Evolutionary conservation across 1,140 invertebrate genomes (phyloP), one percentile per base, ranked within the genome.

Genomic region (Tetragonula clypearis): DNA sequence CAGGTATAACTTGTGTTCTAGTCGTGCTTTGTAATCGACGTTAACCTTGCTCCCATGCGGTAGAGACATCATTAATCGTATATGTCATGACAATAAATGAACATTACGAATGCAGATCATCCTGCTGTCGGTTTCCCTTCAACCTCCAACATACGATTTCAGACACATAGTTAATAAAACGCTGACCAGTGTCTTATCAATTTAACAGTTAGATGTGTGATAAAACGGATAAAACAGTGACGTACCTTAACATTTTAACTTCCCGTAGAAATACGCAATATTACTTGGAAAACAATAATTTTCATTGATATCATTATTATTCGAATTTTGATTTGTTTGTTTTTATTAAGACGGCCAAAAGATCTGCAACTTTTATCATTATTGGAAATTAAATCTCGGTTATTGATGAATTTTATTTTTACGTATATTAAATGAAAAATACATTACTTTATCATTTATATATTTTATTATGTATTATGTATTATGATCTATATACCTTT

Each of bases 1-100:
- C 94, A 97, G 92, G 91, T 97, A 97, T 66, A 97, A 93, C 93
- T 97, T 97, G 90, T 96, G 96, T 88, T 97, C 96, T n/a, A 97
- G 91, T 86, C 95, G 95, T n/a, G 96, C 95, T 94, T 96, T 96
- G 84, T 95, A 95, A 85, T 97, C 96, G 79, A 95, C 91, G 90
- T 95, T 95, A 91, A 90, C 91, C 87, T 93, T 94, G 87, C 90
- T 94, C 86, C 88, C 91, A 86, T 92, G 88, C 76, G 88, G 86
- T 87, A 93, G 90, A 91, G 93, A 93, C 94, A 95, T 95, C 86
- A 92, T 93, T 88, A 82, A 71, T 85, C 89, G 82, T 86, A 83
- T 85, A 82, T 90, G 92, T 94, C 93, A 94, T 93, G 93, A 92
- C 93, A 94, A 90, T 55, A 72, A 58, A 55, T 56, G 55, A 85